Base-by-base conservation (phyloP, 2,113 vertebrate species). In the Pangasianodon gigas region DNA sequence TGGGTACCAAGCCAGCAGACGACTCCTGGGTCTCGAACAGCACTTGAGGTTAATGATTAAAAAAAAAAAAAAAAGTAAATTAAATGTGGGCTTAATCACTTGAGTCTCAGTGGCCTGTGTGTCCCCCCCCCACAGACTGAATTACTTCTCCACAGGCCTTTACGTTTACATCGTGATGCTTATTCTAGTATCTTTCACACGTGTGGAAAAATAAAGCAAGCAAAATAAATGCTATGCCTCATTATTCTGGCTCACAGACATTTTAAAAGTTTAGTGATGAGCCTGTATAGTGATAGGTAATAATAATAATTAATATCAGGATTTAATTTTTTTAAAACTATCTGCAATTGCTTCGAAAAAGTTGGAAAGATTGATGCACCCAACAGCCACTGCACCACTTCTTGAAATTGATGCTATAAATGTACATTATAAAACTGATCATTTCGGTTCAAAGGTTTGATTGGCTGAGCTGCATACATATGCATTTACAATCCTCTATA, bases 131-230 rank as follows among this genome's bases (percentile, higher is more conserved):
- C 7, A 19, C 46, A 41, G 46, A 81, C 9, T 52, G 6, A 19
- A 58, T 58, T 58, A 41, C n/a, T 58, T 41, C 18, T 58, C 81
- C 9, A 32, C 7, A 54, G 48, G 37, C 51, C 48, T n/a, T 81
- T 46, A 46, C 16, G 46, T 79, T 65, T 69, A 52, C 62, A 19
- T 11, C 60, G 75, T 44, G 79, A 75, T 60, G 3, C 5, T 51
- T 16, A 18, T 51, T 58, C 51, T 77, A 51, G 10, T 51, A 10
- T 69, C 41, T 60, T 84, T 60, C 81, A 37, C 37, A 84, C 48
- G 44, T 44, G 51, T 67, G 84, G 24, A 69, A 60, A 88, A 89
- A 91, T 91, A 90, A 91, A 91, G 86, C 75, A 84, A 77, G 46
- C 37, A 84, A 62, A 84, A 69, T 86, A 5, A 75, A 88, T 75